These are phyloP conservation scores for Bathynomus jamesi DNA, from an alignment of 1,140 invertebrate species.

Conservation along the genomic window DNA sequence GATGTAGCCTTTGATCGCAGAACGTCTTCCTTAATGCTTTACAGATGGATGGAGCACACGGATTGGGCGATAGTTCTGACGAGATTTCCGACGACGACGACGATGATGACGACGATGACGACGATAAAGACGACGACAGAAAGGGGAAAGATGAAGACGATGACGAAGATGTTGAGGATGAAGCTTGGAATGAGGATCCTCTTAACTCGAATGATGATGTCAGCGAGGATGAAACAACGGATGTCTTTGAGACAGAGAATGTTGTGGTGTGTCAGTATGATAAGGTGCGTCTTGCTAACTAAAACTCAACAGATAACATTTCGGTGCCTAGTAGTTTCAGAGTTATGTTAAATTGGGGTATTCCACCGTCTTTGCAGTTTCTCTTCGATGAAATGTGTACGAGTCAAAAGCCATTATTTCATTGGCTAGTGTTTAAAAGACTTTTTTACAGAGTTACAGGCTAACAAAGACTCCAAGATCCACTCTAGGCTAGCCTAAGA, in stretches of 20 bases:
- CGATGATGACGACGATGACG: slow-evolving; percentile 16
- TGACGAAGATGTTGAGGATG: slow-evolving; percentile 16
- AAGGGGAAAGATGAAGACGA: slow-evolving; percentile 10
- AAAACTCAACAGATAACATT: not conserved
- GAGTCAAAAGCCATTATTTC: too few species aligned
- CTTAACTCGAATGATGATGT: slow-evolving; percentile 94
- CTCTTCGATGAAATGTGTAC: too few species aligned
- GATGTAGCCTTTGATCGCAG: too few species aligned
- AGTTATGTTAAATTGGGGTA: not conserved
- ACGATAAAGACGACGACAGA: slow-evolving; percentile 17
- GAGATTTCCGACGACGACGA: slow-evolving; percentile 20
- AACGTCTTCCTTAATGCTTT: too few species aligned
- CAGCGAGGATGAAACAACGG: slow-evolving; percentile 88
- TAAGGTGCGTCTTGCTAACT: slow-evolving; percentile 58
- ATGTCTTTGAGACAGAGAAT: slow-evolving; percentile 95
- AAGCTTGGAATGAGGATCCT: slow-evolving; percentile 58
- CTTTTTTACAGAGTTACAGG: too few species aligned
- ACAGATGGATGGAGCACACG: slow-evolving; percentile 6
- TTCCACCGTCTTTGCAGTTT: too few species aligned
- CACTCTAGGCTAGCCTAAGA: too few species aligned
- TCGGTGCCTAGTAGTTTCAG: not conserved
- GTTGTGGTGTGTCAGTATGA: slow-evolving; percentile 99
- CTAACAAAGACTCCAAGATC: too few species aligned
- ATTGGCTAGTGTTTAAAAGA: too few species aligned
- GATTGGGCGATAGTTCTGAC: slow-evolving; percentile 13